phyloP scores from a whole-genome alignment of 2,113 vertebrate genomes.

The Centropus bengalensis region DNA sequence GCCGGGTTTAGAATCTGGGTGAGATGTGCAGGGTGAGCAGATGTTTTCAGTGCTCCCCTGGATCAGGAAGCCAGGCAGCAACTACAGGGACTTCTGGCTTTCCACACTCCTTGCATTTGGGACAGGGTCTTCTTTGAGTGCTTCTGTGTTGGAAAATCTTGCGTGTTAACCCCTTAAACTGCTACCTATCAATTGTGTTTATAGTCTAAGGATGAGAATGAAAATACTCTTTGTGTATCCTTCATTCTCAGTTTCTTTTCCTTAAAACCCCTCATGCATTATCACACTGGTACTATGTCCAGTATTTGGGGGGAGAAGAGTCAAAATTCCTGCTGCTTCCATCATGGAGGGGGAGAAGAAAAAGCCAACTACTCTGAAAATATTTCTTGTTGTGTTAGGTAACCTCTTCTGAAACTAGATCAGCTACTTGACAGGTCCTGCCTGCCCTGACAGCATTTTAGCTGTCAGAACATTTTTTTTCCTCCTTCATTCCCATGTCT shows the following conservation, averaged over 20 bases:
- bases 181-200: neutral
- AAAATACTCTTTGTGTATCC: neutral
- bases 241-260: neutral
- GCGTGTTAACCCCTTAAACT: neutral
- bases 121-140: neutral
- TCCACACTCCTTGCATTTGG: neutral
- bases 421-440: constrained; percentile 58
- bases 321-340: neutral
- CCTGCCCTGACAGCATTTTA: constrained; percentile 45
- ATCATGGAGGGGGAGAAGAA: neutral
- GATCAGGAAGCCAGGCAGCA: neutral
- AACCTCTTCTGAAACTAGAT: constrained; percentile 46
- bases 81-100: neutral
- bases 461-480: neutral
- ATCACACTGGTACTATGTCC: neutral
- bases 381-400: constrained; percentile 20
- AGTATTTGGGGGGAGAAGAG: neutral
- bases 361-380: neutral
- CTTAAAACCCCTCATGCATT: neutral
- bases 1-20: neutral
- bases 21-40: neutral
- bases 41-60: neutral
- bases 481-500: neutral
- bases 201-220: neutral
- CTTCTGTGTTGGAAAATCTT: neutral